phyloP scores from a whole-genome alignment of 2,888 invertebrate species.

The Eustalomyia histrio region DNA sequence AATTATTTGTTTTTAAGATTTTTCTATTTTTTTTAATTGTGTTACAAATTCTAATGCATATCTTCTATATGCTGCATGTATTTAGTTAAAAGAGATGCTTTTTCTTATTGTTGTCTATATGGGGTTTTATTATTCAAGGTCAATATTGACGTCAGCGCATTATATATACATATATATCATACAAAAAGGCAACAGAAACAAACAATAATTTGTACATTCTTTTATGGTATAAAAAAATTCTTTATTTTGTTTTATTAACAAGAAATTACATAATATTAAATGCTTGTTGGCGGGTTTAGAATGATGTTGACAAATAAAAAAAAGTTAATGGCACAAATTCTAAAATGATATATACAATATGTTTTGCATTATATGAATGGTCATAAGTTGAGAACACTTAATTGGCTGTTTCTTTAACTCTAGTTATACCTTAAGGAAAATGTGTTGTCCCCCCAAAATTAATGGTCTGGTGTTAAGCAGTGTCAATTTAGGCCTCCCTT shows the following conservation, averaged over 20 bases:
- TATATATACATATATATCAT: neutral
- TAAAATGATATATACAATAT: too few species aligned
- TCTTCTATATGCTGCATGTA: neutral
- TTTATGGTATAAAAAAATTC: neutral
- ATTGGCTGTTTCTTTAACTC: too few species aligned
- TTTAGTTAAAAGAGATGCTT: neutral
- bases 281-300: neutral
- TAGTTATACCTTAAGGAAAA: too few species aligned
- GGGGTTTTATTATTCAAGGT: slow-evolving; percentile 50
- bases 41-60: neutral
- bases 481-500: too few species aligned
- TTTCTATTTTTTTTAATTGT: too few species aligned
- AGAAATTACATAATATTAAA: neutral
- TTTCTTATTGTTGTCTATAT: slow-evolving; percentile 9
- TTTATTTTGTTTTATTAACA: neutral
- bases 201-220: neutral
- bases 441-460: too few species aligned
- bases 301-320: neutral
- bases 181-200: too few species aligned
- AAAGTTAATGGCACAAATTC: neutral
- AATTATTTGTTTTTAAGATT: slow-evolving; percentile 13
- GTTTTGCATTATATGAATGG: too few species aligned
- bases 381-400: too few species aligned
- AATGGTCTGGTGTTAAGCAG: too few species aligned
- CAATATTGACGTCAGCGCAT: slow-evolving; percentile 51